Percentiles rank a stretch among this genome's conserved stretches.
Conservation (phyloP, 2,888 invertebrate species). For the Stomorhina lunata region DNA sequence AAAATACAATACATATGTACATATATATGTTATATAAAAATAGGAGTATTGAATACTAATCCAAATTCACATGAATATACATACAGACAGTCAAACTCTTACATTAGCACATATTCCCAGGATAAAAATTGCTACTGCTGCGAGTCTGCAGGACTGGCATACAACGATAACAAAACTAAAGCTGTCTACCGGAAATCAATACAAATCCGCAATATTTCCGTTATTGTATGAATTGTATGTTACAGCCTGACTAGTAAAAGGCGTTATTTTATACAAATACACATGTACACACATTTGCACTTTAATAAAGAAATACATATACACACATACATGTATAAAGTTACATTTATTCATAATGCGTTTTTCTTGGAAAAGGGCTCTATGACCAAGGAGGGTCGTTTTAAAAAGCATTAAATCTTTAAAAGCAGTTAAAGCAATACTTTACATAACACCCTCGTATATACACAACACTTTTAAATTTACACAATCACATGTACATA, state of each 20-base stretch:
- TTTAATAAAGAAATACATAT: too few species aligned
- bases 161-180: conserved; percentile 58
- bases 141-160: conserved; percentile 31
- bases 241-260: conserved; percentile 34
- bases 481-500: background rate
- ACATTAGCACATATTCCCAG: background rate
- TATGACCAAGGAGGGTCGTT: background rate
- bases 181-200: conserved; percentile 65
- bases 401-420: background rate
- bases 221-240: conserved; percentile 57
- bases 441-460: conserved; percentile 10
- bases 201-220: conserved; percentile 67
- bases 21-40: background rate
- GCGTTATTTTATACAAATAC: conserved; percentile 11
- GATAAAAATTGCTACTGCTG: background rate
- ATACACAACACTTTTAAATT: background rate
- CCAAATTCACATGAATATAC: background rate
- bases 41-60: conserved; percentile 26
- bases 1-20: background rate
- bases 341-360: conserved; percentile 9
- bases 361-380: background rate
- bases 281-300: background rate
- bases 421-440: background rate
- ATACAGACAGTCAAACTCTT: background rate
- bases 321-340: background rate